phyloP scores from a whole-genome alignment of 2,113 vertebrate genomes.

The cat (Felis catus) region DNA sequence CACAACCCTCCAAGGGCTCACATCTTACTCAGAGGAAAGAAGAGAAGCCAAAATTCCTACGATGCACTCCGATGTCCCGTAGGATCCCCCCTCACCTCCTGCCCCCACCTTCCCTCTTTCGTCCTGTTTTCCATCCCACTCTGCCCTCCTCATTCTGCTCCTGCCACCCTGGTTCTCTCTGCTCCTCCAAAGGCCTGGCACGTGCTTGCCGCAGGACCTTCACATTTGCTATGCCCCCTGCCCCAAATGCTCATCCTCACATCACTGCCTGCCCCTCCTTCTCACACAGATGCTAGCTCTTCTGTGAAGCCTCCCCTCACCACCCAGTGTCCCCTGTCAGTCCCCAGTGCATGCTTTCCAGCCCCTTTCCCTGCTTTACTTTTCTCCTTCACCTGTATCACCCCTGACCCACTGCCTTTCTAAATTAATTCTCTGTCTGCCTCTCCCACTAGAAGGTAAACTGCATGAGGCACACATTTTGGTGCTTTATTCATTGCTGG shows the following conservation, averaged over 20 bases:
- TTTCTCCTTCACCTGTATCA: neutral
- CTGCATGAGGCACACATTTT: neutral
- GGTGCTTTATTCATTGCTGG: neutral
- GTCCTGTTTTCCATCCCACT: neutral
- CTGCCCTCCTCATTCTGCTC: neutral
- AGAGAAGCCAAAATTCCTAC: neutral
- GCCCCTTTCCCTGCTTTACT: neutral
- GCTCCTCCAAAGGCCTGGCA: neutral
- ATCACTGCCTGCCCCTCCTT: rapidly evolving
- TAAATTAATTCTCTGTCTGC: neutral
- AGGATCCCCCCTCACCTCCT: neutral
- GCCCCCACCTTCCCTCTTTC: neutral
- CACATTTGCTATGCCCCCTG: neutral
- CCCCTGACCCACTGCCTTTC: neutral
- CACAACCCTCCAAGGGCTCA: neutral
- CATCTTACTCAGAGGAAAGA: neutral
- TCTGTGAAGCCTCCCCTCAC: neutral
- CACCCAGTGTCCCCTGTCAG: too few species aligned
- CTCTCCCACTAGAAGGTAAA: neutral
- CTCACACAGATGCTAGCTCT: neutral
- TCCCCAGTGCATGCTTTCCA: neutral
- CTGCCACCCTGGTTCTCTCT: neutral
- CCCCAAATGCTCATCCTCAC: neutral
- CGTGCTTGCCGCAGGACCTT: neutral
- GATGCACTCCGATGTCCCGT: too few species aligned